Evolutionary conservation across 1,140 invertebrate genomes (phyloP).

Genomic region (Laodelphax striatellus): DNA sequence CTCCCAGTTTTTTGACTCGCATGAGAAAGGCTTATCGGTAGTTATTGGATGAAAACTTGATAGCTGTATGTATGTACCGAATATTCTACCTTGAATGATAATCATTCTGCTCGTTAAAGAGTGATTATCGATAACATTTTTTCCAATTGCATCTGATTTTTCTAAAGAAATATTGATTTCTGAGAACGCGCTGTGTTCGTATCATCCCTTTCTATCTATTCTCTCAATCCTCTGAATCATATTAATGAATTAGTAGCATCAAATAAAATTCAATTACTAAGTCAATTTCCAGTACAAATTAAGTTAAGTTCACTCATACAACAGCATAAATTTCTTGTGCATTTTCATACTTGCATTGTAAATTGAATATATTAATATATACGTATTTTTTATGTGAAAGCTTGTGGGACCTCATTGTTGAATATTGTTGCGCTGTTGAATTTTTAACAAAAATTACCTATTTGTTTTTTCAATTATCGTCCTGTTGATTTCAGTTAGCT

Average conservation of each 20-base stretch:
- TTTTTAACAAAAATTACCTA: background rate
- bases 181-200: background rate
- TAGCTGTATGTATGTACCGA: too few species aligned
- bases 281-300: slow-evolving; percentile 4
- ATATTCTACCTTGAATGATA: too few species aligned
- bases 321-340: background rate
- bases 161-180: too few species aligned
- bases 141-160: too few species aligned
- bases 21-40: too few species aligned
- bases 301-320: background rate
- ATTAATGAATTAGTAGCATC: background rate
- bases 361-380: background rate
- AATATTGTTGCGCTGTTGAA: background rate
- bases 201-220: background rate
- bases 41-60: too few species aligned
- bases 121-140: too few species aligned
- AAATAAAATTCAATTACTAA: background rate
- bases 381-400: background rate
- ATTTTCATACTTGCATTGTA: too few species aligned
- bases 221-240: background rate
- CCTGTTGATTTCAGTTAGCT: background rate
- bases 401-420: background rate
- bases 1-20: too few species aligned
- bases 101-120: too few species aligned
- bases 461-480: background rate